Conservation (phyloP, 2,113 vertebrate genomes). For the Leptobrachium leishanense region DNA sequence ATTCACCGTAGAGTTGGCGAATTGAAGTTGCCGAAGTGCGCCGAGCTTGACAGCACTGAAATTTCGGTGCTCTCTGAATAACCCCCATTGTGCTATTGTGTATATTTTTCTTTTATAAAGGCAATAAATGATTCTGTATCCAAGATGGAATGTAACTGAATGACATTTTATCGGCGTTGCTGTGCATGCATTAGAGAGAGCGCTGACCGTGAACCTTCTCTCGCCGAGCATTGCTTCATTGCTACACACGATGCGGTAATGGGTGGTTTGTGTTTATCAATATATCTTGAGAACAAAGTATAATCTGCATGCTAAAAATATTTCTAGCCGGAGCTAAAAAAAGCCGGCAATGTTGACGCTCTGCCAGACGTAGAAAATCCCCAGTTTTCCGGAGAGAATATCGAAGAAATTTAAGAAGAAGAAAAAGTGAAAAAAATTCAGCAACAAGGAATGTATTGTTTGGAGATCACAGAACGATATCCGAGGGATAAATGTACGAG, state of each 20-base stretch:
- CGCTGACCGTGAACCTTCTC: too few species aligned
- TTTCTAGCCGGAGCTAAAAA: conserved; percentile 19
- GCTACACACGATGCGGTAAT: background rate
- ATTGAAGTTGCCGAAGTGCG: too few species aligned
- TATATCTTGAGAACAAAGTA: conserved; percentile 15
- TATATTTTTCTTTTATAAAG: too few species aligned
- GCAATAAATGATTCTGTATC: too few species aligned
- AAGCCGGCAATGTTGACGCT: background rate
- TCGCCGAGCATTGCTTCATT: too few species aligned
- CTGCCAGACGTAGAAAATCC: conserved; percentile 22
- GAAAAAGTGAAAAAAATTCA: conserved; percentile 2
- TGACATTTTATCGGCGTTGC: too few species aligned
- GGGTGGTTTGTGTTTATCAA: background rate
- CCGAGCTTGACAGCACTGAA: too few species aligned
- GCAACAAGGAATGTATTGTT: background rate
- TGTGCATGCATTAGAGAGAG: too few species aligned
- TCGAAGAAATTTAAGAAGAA: background rate
- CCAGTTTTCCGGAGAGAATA: conserved; percentile 13
- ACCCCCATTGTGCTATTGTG: too few species aligned
- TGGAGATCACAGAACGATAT: background rate
- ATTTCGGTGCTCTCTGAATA: too few species aligned
- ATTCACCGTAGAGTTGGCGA: too few species aligned
- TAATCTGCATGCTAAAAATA: conserved; percentile 33
- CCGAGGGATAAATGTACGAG: background rate
- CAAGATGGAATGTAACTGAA: too few species aligned